Percentiles rank a stretch among this genome's conserved stretches.
Evolutionary conservation across 2,888 invertebrate genomes (phyloP).

Genomic region (Rhamphomyia laevipes): DNA sequence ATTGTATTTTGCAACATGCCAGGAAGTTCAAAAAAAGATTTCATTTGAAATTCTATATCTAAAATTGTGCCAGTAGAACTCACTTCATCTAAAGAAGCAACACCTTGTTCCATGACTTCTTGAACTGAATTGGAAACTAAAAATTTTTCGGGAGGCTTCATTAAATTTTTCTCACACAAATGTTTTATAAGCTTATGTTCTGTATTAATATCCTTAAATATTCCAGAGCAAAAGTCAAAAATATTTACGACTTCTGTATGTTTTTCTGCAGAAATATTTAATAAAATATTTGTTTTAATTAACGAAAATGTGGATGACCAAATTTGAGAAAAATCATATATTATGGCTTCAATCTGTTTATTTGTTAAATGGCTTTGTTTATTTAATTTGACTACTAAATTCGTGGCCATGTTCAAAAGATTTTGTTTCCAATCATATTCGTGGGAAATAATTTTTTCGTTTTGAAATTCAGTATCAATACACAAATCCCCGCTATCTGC

Average conservation of each 20-base stretch:
- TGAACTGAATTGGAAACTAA: not conserved
- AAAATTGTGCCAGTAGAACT: not conserved
- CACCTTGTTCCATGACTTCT: not conserved
- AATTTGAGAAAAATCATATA: not conserved
- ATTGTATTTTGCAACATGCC: not conserved
- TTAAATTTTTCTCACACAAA: not conserved
- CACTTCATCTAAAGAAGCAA: not conserved
- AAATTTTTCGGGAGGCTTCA: not conserved
- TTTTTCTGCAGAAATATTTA: not conserved
- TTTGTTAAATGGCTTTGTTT: not conserved
- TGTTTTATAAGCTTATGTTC: conserved; percentile 1
- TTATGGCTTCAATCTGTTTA: not conserved
- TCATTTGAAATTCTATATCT: not conserved
- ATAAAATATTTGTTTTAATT: not conserved
- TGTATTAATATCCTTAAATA: not conserved
- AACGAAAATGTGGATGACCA: not conserved
- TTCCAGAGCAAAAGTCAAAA: not conserved
- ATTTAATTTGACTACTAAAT: not conserved
- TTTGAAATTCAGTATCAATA: no score
- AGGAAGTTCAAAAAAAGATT: not conserved
- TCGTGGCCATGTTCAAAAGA: no score
- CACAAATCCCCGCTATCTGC: no score
- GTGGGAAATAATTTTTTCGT: no score
- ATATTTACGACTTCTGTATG: not conserved
- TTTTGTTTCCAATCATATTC: no score